phyloP scores from a whole-genome alignment of 2,113 vertebrate genomes.

The Clarias magur region DNA sequence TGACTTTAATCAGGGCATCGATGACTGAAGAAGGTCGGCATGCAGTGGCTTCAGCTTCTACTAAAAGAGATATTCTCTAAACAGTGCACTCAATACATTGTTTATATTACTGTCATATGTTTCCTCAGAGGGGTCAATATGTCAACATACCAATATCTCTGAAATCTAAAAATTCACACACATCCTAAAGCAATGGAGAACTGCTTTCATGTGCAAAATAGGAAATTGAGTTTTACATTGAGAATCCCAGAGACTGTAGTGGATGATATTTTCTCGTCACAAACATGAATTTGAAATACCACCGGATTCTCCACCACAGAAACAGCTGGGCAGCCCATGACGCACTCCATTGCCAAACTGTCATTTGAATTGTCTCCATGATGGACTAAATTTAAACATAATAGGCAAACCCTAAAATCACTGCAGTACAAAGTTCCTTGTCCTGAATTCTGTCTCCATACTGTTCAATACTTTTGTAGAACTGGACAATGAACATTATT shows the following conservation, averaged over 20 bases:
- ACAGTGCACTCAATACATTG: constrained; percentile 21
- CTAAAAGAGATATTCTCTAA: constrained; percentile 6
- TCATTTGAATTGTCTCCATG: constrained; percentile 27
- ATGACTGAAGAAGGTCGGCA: neutral
- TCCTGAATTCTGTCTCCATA: neutral
- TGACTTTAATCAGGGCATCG: constrained; percentile 44
- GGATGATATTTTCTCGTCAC: constrained; percentile 43
- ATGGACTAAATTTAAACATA: constrained; percentile 30
- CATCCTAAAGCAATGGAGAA: constrained; percentile 34
- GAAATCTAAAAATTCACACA: neutral
- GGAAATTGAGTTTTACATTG: constrained; percentile 43
- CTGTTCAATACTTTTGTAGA: neutral
- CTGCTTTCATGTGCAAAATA: constrained; percentile 42
- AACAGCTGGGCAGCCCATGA: neutral
- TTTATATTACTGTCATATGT: constrained; percentile 34
- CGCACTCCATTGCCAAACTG: neutral
- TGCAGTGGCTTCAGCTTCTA: neutral
- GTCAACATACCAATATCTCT: constrained; percentile 25
- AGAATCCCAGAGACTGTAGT: constrained; percentile 31
- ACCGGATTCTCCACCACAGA: constrained; percentile 2
- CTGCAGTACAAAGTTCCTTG: neutral
- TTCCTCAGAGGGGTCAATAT: constrained; percentile 18
- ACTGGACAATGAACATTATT: constrained; percentile 4
- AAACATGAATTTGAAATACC: constrained; percentile 29
- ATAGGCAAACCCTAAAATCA: neutral